Evolutionary conservation across 37 sponge, comb jelly and placozoan species (phyloP).

Genomic region (Theonella swinhoei): DNA sequence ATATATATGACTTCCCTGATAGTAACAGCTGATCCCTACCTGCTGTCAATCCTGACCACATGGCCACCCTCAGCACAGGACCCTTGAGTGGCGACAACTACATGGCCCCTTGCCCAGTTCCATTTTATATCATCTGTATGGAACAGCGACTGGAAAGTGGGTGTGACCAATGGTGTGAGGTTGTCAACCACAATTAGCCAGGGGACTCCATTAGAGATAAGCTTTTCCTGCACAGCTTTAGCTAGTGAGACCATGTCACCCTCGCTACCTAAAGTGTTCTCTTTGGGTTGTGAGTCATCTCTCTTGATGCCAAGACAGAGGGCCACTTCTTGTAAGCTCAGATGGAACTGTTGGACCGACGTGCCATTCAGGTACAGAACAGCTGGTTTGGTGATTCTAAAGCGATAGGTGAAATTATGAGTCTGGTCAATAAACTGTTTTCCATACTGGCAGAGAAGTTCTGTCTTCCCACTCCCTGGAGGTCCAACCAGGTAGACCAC

Average conservation of each 20-base stretch:
- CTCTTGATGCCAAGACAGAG: constrained; percentile 21
- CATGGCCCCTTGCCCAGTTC: constrained; percentile 1
- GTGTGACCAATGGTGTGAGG: background rate
- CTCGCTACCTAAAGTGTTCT: background rate
- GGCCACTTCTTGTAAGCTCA: constrained; percentile 32
- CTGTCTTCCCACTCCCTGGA: constrained; percentile 75
- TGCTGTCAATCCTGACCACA: background rate
- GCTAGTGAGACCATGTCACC: background rate
- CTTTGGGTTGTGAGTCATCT: background rate
- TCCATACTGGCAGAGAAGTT: constrained; percentile 54
- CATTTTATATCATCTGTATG: background rate
- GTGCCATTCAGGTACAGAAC: constrained; percentile 49
- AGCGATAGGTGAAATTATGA: constrained; percentile 4
- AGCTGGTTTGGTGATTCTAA: constrained; percentile 15
- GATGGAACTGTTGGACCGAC: background rate
- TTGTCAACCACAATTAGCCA: constrained; percentile 71
- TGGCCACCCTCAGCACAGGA: background rate
- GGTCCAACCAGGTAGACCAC: constrained; percentile 60
- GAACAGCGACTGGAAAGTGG: background rate
- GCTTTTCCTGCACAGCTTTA: constrained; percentile 8
- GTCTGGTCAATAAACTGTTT: constrained; percentile 2
- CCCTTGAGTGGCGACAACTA: background rate
- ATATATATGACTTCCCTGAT: background rate
- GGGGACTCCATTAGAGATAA: constrained; percentile 12
- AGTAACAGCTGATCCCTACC: background rate